Percentiles rank a stretch among this genome's conserved stretches.
Conservation (phyloP, 2,797 vertebrate genomes). For the Sebastes iracundus region DNA sequence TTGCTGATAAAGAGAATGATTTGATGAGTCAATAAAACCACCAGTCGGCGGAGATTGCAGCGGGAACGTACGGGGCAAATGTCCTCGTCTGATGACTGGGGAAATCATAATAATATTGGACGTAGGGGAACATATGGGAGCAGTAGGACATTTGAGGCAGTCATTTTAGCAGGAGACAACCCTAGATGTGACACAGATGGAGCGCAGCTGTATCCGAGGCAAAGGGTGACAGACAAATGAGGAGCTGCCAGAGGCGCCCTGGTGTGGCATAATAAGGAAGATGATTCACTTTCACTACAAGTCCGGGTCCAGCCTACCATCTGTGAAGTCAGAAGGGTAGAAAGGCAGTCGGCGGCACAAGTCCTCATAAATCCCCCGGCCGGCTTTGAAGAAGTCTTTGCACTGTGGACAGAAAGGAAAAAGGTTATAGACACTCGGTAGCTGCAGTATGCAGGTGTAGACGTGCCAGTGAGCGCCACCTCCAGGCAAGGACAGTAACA, state of each 20-base stretch:
- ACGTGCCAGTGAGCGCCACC: neutral
- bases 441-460: neutral
- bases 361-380: slow-evolving; percentile 93
- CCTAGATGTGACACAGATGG: slow-evolving; percentile 56
- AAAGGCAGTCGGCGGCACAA: slow-evolving; percentile 89
- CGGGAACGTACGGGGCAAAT: neutral
- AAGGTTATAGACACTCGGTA: slow-evolving; percentile 14
- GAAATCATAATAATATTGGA: slow-evolving; percentile 36
- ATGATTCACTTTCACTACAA: slow-evolving; percentile 66
- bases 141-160: slow-evolving; percentile 28
- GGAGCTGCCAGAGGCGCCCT: slow-evolving; percentile 50
- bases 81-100: slow-evolving; percentile 28
- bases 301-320: slow-evolving; percentile 68
- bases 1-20: slow-evolving; percentile 4
- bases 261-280: slow-evolving; percentile 54
- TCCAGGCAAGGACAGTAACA: neutral
- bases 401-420: slow-evolving; percentile 68
- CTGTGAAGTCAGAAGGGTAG: slow-evolving; percentile 94
- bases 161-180: slow-evolving; percentile 26
- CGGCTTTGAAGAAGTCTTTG: slow-evolving; percentile 88
- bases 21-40: slow-evolving; percentile 40
- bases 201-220: slow-evolving; percentile 57
- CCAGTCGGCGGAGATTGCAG: neutral
- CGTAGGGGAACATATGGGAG: slow-evolving; percentile 30
- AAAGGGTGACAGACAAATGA: slow-evolving; percentile 61